Evolutionary conservation across 1,140 invertebrate genomes (phyloP), one percentile per base, ranked within the genome.

Genomic region (Bombus cullumanus): DNA sequence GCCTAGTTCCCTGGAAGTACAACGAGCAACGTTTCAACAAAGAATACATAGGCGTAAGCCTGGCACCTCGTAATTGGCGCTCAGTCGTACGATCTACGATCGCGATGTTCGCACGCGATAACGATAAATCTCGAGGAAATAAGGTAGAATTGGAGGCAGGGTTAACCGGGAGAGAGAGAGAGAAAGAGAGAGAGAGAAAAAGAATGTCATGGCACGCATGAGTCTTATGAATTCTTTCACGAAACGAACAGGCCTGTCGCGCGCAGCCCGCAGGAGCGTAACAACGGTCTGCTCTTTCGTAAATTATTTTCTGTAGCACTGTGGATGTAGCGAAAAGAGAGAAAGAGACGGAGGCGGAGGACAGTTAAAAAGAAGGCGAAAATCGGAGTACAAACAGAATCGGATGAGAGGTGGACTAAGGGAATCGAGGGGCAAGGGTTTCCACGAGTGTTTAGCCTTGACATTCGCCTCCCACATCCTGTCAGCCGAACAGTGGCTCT

Each of bases 391-490:
- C 85, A 91, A 92, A 90, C 88, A 91, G 79, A 91, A 92, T 91
- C 89, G 71, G 75, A 81, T 73, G 81, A 82, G 68, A 31, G 64
- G 13, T 59, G 28, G 43, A 28, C 12, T 41, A 81, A 53, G 72
- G 73, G 74, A 72, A 39, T 5, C 72, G 87, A 62, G 68, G 86
- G 80, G 73, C 39, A 87, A 76, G 79, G 82, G 83, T 89, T 86
- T 80, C 84, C 57, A 80, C 81, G 84, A 92, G 81, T 83, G 87
- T 92, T 92, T 89, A 92, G 88, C 91, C 91, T 92, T 92, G 91
- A 92, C 91, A 92, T 92, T 92, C 91, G 91, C 91, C 91, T 92
- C 91, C 91, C 91, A 92, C 91, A 92, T 92, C 91, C 91, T 92
- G 91, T 85, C 83, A 76, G 43, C 66, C 53, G 82, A 68, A 66